Base-by-base conservation (phyloP, 2,888 invertebrate genomes). In the Smittia aterrima region DNA sequence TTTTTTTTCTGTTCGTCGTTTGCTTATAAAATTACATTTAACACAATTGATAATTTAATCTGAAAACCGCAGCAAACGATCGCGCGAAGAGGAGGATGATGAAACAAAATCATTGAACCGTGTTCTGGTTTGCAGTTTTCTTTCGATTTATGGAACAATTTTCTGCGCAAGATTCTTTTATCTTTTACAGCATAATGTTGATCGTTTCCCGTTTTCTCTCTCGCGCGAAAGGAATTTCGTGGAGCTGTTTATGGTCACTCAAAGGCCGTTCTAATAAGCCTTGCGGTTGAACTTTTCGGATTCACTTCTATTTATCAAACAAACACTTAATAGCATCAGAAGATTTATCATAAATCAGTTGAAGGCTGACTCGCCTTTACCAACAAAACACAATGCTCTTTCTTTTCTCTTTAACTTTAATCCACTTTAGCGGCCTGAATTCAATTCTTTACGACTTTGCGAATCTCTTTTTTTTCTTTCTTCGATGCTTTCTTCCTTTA, bases 21-120 rank as follows among this genome's bases (percentile, higher is more conserved):
- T 58, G 58, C 18, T 58, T 22, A 58, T 58, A 58, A 58, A 58
- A 58, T 58, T 58, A 22, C 22, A 22, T 58, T 58, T 58, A 58
- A 58, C 58, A 58, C 58, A 22, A 22, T 58, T 58, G 22, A 67
- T 67, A 67, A 67, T 67, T 67, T 40, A 67, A 67, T 67, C 20
- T 67, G 40, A 20, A 67, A 67, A 67, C 67, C 41, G 41, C 40
- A 66, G 40, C 67, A 20, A 41, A 67, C 40, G 40, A 41, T 67
- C 7, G 11, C 67, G 22, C 7, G 22, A 58, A 58, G 58, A 18
- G 58, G 58, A 3, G 58, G 22, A 18, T 22, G 58, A 20, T 58
- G 58, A 22, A 58, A 41, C 32, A 9, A 66, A 67, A 67, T 40
- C 41, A 67, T 40, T 67, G 67, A 67, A 67, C 67, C 67, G 32